Conservation (phyloP, 2,888 invertebrate species). For the Rhagonycha fulva region DNA sequence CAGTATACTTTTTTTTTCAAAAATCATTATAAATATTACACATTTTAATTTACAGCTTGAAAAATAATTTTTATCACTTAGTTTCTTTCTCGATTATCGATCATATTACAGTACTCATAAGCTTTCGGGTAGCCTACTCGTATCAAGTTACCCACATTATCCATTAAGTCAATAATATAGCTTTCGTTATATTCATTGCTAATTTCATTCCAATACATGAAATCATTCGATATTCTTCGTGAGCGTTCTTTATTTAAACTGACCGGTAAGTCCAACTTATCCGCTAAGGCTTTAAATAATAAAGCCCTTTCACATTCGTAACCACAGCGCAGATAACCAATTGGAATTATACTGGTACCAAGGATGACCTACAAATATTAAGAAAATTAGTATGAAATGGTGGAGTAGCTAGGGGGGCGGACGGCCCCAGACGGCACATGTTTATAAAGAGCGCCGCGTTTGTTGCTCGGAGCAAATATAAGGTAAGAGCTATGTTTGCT, state of each 20-base stretch:
- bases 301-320: conserved; percentile 58
- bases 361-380: conserved; percentile 28
- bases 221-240: conserved; percentile 17
- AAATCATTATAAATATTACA: too few species aligned
- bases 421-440: too few species aligned
- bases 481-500: too few species aligned
- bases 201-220: conserved; percentile 50
- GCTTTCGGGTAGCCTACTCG: conserved; percentile 40
- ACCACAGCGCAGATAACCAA: conserved; percentile 57
- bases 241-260: conserved; percentile 52
- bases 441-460: too few species aligned
- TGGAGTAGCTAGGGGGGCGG: too few species aligned
- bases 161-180: conserved; percentile 56
- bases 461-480: too few species aligned
- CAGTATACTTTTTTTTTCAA: too few species aligned
- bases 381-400: not conserved
- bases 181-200: conserved; percentile 17
- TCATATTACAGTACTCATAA: not conserved
- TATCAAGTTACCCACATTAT: conserved; percentile 53
- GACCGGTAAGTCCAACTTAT: conserved; percentile 56
- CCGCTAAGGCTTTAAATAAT: conserved; percentile 60
- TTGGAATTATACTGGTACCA: conserved; percentile 56
- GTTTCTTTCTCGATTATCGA: too few species aligned
- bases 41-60: too few species aligned
- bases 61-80: too few species aligned